Conservation (phyloP, 2,113 vertebrate genomes). For the Pelusios castaneus region DNA sequence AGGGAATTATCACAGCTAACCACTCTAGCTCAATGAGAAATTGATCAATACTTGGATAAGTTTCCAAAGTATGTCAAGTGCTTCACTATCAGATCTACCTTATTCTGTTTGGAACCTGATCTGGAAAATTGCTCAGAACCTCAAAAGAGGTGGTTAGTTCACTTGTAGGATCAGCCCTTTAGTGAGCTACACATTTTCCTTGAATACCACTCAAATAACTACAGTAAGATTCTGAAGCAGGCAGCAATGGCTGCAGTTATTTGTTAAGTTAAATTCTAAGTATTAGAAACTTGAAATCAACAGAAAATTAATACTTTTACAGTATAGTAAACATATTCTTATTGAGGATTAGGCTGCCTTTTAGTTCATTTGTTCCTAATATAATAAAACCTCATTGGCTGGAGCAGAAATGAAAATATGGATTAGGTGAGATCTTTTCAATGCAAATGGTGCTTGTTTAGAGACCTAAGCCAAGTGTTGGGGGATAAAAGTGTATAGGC, state of each 20-base stretch:
- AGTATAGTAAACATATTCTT: not conserved
- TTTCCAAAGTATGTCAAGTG: not conserved
- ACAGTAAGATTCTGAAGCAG: not conserved
- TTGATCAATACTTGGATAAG: not conserved
- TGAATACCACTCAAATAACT: not conserved
- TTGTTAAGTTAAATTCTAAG: not conserved
- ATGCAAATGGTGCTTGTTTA: not conserved
- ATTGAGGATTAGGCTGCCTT: not conserved
- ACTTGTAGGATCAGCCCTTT: not conserved
- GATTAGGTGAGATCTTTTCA: not conserved
- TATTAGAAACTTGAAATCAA: not conserved
- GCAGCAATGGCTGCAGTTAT: not conserved
- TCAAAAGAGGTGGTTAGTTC: not conserved
- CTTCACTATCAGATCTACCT: not conserved
- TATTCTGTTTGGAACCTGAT: not conserved
- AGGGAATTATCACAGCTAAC: not conserved
- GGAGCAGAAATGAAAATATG: not conserved
- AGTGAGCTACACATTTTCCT: not conserved
- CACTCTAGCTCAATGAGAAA: not conserved
- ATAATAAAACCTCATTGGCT: not conserved
- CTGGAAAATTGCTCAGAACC: not conserved
- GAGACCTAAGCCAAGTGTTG: not conserved
- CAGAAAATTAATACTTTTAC: not conserved
- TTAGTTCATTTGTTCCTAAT: not conserved
- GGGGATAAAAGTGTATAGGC: not conserved